A percentile compares a stretch with the other conserved stretches of the same genome.
phyloP scores from a whole-genome alignment of 1,140 invertebrate species.

The Drosophila subpulchrella region DNA sequence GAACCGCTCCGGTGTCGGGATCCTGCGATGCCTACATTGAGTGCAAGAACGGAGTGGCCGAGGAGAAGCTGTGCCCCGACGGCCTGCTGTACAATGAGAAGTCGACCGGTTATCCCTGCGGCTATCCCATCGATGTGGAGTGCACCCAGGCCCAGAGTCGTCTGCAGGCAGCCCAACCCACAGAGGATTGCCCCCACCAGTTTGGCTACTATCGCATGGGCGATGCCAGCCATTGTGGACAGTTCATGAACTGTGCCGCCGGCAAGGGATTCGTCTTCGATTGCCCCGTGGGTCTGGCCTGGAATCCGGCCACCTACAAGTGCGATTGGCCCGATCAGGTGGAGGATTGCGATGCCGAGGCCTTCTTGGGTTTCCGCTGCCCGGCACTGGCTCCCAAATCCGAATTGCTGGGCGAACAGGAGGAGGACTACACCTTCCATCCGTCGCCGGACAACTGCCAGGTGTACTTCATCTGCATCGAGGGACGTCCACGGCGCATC shows the following conservation, averaged over 20 bases:
- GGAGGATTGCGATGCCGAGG: conserved; percentile 90
- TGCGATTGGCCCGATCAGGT: conserved; percentile 96
- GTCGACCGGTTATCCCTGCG: conserved; percentile 90
- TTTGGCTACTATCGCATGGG: conserved; percentile 93
- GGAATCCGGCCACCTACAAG: conserved; percentile 89
- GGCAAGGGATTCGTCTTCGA: conserved; percentile 87
- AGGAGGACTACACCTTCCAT: conserved; percentile 86
- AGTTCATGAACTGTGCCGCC: conserved; percentile 93
- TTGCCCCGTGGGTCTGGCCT: conserved; percentile 93
- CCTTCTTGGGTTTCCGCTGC: conserved; percentile 89
- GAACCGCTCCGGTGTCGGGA: conserved; percentile 87
- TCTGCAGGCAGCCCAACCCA: conserved; percentile 86
- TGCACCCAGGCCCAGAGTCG: conserved; percentile 89
- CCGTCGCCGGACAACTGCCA: conserved; percentile 88
- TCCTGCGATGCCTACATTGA: conserved; percentile 91
- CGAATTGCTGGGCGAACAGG: conserved; percentile 74
- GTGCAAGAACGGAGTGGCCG: conserved; percentile 89
- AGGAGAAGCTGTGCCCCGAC: conserved; percentile 92
- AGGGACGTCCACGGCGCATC: conserved; percentile 88
- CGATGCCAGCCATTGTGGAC: conserved; percentile 90
- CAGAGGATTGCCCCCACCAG: conserved; percentile 92
- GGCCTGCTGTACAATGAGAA: conserved; percentile 93
- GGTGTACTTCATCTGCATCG: conserved; percentile 92
- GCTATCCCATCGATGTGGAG: conserved; percentile 92
- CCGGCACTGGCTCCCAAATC: conserved; percentile 85